Evolutionary conservation across 1,140 invertebrate genomes (phyloP).

Genomic region (Amphibalanus amphitrite): DNA sequence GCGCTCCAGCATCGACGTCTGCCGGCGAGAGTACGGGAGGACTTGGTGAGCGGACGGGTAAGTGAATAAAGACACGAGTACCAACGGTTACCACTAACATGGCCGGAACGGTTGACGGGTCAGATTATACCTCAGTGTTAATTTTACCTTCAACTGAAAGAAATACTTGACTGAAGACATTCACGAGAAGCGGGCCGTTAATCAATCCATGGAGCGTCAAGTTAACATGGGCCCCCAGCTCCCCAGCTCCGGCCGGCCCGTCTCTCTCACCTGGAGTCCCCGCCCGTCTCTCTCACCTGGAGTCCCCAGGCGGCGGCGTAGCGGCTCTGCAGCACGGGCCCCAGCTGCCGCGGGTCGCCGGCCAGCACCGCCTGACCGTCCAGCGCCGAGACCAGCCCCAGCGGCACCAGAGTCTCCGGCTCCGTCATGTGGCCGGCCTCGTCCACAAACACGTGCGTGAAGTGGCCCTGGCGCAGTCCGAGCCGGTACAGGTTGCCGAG

Average conservation of each 20-base stretch:
- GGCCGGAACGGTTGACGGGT: too few relatives aligned
- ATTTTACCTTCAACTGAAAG: too few relatives aligned
- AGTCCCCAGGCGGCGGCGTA: slow-evolving; percentile 44
- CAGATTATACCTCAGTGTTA: too few relatives aligned
- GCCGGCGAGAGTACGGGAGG: too few relatives aligned
- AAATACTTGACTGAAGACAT: too few relatives aligned
- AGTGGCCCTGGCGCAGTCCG: slow-evolving; percentile 52
- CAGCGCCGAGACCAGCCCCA: slow-evolving; percentile 31
- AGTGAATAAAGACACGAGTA: too few relatives aligned
- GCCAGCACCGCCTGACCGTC: slow-evolving; percentile 57
- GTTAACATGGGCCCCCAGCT: too few relatives aligned
- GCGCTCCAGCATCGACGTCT: not conserved
- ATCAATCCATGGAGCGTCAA: too few relatives aligned
- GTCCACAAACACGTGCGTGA: slow-evolving; percentile 74
- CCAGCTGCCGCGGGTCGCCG: slow-evolving; percentile 81
- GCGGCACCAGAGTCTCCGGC: slow-evolving; percentile 63
- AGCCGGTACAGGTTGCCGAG: slow-evolving; percentile 36
- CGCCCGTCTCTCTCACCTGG: slow-evolving; percentile 16
- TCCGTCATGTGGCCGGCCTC: slow-evolving; percentile 82
- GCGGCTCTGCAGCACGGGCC: slow-evolving; percentile 54
- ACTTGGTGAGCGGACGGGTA: too few relatives aligned
- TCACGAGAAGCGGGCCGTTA: too few relatives aligned
- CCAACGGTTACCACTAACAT: too few relatives aligned
- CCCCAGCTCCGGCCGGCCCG: too few relatives aligned
- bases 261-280: slow-evolving; percentile 31